These are phyloP conservation scores for Distichodus sexfasciatus DNA, from an alignment of 2,797 vertebrate genomes.

Conservation along the genomic window DNA sequence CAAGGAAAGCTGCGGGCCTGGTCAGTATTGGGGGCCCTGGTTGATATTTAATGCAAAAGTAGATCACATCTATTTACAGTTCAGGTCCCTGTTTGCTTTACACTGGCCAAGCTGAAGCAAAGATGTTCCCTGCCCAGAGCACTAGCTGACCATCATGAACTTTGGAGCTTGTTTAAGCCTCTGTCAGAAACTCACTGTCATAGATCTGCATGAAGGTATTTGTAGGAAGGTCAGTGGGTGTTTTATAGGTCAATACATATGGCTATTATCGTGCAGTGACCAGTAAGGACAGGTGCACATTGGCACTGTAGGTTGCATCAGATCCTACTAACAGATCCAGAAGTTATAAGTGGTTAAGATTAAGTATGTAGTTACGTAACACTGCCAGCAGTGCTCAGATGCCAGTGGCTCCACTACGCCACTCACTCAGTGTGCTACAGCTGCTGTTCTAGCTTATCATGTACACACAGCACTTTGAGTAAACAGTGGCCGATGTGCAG, in stretches of 20 bases:
- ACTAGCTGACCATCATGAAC: conserved; percentile 37
- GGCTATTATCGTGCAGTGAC: not conserved
- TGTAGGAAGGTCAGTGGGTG: not conserved
- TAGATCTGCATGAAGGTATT: not conserved
- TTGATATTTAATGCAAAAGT: not conserved
- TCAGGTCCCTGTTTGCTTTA: conserved; percentile 12
- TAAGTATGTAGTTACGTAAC: not conserved
- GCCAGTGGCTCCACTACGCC: not conserved
- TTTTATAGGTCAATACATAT: not conserved
- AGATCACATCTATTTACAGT: not conserved
- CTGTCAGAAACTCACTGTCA: not conserved
- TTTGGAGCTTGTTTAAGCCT: conserved; percentile 57
- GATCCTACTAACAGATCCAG: not conserved
- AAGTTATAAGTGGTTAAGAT: not conserved
- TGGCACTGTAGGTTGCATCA: not conserved
- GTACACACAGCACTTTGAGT: not conserved
- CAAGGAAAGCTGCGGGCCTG: too few species aligned
- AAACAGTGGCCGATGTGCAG: not conserved
- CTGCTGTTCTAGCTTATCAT: too few species aligned
- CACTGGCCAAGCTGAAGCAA: not conserved
- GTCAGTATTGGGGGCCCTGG: too few species aligned
- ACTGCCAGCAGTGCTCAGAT: not conserved
- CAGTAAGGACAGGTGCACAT: too few species aligned
- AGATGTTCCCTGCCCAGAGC: not conserved
- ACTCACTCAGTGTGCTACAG: not conserved